Evolutionary conservation across 2,888 invertebrate species (phyloP).

Genomic region (Tetramorium bicarinatum): DNA sequence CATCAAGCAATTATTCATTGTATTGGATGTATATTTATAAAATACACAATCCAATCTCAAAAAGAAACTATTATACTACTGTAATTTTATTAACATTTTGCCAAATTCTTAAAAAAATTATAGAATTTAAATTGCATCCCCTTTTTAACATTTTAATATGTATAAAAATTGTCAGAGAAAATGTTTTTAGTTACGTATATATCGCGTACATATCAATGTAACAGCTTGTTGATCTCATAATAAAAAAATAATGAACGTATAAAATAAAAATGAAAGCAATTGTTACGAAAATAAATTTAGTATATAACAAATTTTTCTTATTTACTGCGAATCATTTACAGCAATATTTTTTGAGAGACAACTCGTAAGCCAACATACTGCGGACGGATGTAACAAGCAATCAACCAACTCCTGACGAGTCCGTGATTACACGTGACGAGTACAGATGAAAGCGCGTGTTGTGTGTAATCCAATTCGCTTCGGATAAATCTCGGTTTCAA

Average conservation of each 20-base stretch:
- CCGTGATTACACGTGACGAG: conserved; percentile 47
- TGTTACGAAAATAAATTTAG: not conserved
- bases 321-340: not conserved
- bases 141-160: not conserved
- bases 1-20: not conserved
- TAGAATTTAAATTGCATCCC: not conserved
- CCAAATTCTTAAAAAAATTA: not conserved
- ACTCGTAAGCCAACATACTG: conserved; percentile 4
- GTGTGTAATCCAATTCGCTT: conserved; percentile 58
- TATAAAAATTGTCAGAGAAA: not conserved
- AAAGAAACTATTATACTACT: not conserved
- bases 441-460: conserved; percentile 63
- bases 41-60: not conserved
- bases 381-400: conserved; percentile 35
- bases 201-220: not conserved
- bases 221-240: not conserved
- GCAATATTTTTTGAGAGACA: not conserved
- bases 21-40: not conserved
- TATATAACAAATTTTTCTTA: not conserved
- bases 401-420: conserved; percentile 42
- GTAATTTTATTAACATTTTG: not conserved
- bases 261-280: not conserved
- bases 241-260: not conserved
- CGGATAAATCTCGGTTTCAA: conserved; percentile 54
- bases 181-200: not conserved